Evolutionary conservation across 2,888 invertebrate species (phyloP).

Genomic region (Pachycephus smyrnensis): DNA sequence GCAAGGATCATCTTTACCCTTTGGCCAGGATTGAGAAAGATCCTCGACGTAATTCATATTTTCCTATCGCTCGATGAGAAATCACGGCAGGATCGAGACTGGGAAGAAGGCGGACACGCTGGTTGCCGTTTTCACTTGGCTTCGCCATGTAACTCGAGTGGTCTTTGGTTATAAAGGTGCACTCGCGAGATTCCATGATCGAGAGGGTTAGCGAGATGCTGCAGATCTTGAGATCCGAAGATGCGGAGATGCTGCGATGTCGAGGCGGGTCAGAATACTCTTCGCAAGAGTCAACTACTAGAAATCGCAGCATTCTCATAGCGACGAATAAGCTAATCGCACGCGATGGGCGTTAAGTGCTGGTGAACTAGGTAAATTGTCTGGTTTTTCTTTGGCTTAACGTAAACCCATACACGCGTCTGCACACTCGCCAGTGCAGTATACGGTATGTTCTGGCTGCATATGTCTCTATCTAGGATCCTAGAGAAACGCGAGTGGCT

Average conservation of each 20-base stretch:
- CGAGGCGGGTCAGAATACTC: neutral
- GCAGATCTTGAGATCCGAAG: constrained; percentile 30
- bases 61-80: neutral
- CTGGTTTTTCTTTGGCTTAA: neutral
- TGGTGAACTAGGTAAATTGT: constrained; percentile 33
- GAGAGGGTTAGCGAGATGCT: constrained; percentile 10
- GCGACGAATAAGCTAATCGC: constrained; percentile 42
- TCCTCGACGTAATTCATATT: too few relatives aligned
- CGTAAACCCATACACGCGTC: neutral
- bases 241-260: constrained; percentile 26
- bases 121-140: constrained; percentile 33
- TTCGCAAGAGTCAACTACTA: constrained; percentile 11
- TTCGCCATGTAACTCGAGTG: neutral
- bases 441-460: too few relatives aligned
- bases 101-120: neutral
- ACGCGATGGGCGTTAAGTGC: constrained; percentile 48
- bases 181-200: neutral
- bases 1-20: too few relatives aligned
- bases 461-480: neutral
- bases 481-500: neutral
- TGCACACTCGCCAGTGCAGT: too few relatives aligned
- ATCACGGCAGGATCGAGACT: neutral
- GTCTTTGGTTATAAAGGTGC: neutral
- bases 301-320: constrained; percentile 36
- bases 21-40: too few relatives aligned